Conservation (phyloP, 2,113 vertebrate species). For the Oreochromis niloticus region DNA sequence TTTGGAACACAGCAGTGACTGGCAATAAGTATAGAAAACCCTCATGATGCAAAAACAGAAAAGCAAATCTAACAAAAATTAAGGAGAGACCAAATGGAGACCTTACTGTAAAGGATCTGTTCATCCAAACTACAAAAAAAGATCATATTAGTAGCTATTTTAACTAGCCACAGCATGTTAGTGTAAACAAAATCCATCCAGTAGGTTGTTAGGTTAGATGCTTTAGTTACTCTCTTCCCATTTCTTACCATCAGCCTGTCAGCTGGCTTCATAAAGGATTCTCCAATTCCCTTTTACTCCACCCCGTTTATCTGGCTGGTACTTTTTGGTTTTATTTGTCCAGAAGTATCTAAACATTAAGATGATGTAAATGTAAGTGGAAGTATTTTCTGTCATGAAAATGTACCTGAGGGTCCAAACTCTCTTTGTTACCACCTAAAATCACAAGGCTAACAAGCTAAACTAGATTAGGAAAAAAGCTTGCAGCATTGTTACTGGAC, state of each 20-base stretch:
- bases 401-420: not conserved
- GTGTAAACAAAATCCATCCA: not conserved
- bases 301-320: not conserved
- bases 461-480: not conserved
- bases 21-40: constrained; percentile 24
- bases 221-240: not conserved
- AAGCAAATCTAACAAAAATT: not conserved
- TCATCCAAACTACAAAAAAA: not conserved
- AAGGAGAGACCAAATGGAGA: not conserved
- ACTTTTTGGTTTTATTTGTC: not conserved
- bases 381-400: not conserved
- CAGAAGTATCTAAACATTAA: not conserved
- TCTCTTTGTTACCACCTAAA: not conserved
- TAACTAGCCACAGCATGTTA: not conserved
- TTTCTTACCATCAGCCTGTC: not conserved
- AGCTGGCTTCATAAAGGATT: not conserved
- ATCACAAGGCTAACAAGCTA: not conserved
- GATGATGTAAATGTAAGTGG: not conserved
- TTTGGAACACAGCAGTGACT: not conserved
- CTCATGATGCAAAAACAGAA: not conserved
- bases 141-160: not conserved
- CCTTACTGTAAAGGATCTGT: not conserved
- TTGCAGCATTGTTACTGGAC: not conserved
- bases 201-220: not conserved
- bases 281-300: not conserved